Evolutionary conservation across 2,113 vertebrate genomes (phyloP).

Genomic region (Megalops atlanticus): DNA sequence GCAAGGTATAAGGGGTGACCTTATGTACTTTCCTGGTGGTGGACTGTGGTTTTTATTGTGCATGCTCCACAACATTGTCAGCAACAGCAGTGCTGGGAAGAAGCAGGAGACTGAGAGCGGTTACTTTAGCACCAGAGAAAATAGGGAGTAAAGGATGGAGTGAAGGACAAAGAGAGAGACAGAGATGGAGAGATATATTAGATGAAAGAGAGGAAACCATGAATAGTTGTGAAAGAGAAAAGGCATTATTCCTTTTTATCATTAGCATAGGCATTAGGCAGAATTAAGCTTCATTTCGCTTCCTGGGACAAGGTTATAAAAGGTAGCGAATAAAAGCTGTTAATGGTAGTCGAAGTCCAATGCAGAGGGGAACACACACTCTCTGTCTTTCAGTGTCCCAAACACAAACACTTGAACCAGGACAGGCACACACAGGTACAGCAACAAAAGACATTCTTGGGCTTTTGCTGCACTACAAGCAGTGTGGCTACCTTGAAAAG

Average conservation of each 20-base stretch:
- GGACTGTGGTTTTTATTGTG: conserved; percentile 72
- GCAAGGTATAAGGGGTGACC: conserved; percentile 61
- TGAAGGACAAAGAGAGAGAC: neutral
- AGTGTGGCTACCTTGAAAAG: no score
- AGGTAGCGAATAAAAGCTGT: neutral
- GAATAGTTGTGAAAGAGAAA: neutral
- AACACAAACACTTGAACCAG: no score
- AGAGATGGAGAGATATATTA: conserved; percentile 37
- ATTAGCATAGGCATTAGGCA: neutral
- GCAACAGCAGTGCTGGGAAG: conserved; percentile 69
- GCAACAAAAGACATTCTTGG: no score
- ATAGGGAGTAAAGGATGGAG: conserved; percentile 51
- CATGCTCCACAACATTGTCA: no score
- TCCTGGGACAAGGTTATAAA: neutral
- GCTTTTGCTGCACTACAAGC: no score
- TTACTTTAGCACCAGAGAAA: conserved; percentile 59
- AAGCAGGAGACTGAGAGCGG: conserved; percentile 64
- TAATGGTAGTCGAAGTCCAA: neutral
- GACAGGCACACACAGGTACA: no score
- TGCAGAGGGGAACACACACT: no score
- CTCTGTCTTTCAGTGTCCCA: no score
- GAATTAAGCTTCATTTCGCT: neutral
- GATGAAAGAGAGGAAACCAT: conserved; percentile 54
- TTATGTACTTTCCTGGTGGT: conserved; percentile 77
- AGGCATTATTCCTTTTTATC: neutral